Evolutionary conservation across 2,797 vertebrate species (phyloP).

Genomic region (Numenius phaeopus): DNA sequence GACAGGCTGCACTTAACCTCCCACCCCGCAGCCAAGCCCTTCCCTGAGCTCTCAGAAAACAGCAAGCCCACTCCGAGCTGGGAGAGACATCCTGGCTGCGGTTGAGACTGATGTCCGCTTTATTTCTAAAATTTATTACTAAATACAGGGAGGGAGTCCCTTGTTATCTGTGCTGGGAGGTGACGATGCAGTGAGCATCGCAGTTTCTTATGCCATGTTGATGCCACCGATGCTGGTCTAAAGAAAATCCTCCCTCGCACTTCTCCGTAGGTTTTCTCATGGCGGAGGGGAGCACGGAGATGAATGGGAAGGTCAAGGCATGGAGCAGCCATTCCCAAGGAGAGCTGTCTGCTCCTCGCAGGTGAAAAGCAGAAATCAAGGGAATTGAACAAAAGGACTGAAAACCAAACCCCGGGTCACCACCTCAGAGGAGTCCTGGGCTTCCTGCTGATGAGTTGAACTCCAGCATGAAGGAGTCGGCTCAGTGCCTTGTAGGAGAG

Average conservation of each 20-base stretch:
- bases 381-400: not conserved
- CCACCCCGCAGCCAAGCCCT: not conserved
- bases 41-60: not conserved
- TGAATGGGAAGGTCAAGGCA: not conserved
- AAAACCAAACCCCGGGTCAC: not conserved
- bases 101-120: fast-evolving
- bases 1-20: conserved; percentile 62
- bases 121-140: not conserved
- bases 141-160: fast-evolving
- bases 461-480: not conserved
- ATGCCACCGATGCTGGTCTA: not conserved
- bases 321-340: fast-evolving
- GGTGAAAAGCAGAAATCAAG: not conserved
- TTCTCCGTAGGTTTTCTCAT: not conserved
- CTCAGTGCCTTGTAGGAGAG: not conserved
- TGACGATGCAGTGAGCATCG: not conserved
- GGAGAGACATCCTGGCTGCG: not conserved
- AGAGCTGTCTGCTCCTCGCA: not conserved
- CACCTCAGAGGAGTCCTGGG: not conserved
- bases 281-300: not conserved
- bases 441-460: not conserved
- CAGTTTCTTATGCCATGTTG: fast-evolving
- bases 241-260: not conserved
- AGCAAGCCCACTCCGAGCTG: not conserved
- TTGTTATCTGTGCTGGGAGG: not conserved